phyloP scores from a whole-genome alignment of 92 coral and sea anemone species.

The Galaxea fascicularis region DNA sequence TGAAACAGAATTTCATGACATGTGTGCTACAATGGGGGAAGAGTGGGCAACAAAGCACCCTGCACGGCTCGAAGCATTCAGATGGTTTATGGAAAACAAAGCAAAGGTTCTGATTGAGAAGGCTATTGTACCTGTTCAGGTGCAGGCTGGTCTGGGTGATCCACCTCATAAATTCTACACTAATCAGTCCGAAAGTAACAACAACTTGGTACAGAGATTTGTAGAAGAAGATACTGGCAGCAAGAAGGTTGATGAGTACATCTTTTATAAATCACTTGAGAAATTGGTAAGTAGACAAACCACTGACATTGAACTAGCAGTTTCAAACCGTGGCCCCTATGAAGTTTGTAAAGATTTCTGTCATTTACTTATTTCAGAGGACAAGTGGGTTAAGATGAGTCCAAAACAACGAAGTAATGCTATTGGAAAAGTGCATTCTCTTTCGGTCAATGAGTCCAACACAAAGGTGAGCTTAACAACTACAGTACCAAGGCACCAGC shows the following conservation, averaged over 20 bases:
- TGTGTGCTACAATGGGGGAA: too few species aligned
- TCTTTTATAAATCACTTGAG: background rate
- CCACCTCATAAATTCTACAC: too few species aligned
- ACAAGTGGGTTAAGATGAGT: background rate
- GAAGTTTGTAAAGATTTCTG: background rate
- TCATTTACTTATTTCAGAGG: background rate
- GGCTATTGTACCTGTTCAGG: too few species aligned
- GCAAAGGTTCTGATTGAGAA: too few species aligned
- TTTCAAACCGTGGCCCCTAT: constrained; percentile 6
- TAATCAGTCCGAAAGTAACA: too few species aligned
- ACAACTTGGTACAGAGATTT: too few species aligned
- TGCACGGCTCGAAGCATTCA: too few species aligned
- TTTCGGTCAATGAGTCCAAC: background rate
- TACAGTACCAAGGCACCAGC: background rate
- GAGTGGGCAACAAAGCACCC: too few species aligned
- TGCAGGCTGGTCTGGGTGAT: too few species aligned
- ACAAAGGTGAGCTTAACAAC: background rate
- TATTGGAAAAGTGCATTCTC: background rate
- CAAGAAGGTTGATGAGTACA: background rate
- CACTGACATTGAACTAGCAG: background rate
- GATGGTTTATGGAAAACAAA: too few species aligned
- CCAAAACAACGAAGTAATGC: background rate
- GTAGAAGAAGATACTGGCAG: too few species aligned
- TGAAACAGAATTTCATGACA: background rate
- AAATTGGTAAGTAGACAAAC: background rate